Conservation (phyloP, 92 coral and sea anemone species). For the Porites evermanni region DNA sequence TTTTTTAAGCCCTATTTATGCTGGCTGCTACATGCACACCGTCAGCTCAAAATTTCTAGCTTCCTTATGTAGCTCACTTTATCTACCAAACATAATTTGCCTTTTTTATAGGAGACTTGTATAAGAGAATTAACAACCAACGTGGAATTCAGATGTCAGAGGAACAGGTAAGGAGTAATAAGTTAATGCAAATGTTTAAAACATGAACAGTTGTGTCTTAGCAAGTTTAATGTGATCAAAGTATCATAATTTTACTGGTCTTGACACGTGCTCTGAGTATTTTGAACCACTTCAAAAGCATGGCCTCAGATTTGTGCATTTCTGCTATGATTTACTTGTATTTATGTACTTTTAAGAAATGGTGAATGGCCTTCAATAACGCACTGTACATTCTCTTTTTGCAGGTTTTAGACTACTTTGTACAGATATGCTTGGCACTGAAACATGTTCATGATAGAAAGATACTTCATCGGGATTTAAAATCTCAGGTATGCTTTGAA, state of each 20-base stretch:
- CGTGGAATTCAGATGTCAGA: conserved; percentile 91
- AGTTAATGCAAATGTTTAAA: too few species aligned
- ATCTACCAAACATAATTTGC: too few species aligned
- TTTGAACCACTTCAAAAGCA: too few species aligned
- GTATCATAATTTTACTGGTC: too few species aligned
- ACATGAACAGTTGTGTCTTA: too few species aligned
- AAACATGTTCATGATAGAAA: conserved; percentile 99
- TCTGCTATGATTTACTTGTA: neutral
- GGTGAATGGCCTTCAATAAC: neutral
- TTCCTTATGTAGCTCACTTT: too few species aligned
- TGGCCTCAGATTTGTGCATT: too few species aligned
- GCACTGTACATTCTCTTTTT: neutral
- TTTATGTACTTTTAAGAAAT: neutral
- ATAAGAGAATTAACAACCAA: conserved; percentile 87
- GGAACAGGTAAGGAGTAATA: conserved; percentile 77
- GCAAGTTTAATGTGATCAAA: too few species aligned
- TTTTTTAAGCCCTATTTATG: too few species aligned
- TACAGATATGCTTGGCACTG: conserved; percentile 90
- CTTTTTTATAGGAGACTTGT: conserved; percentile 81
- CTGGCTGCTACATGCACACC: too few species aligned
- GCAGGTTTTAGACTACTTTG: conserved; percentile 98
- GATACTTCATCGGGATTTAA: conserved; percentile 96
- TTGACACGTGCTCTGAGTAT: too few species aligned
- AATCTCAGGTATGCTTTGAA: conserved; percentile 84
- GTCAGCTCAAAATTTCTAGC: too few species aligned